phyloP scores from a whole-genome alignment of 2,797 vertebrate species.

The Sebastolobus alascanus region DNA sequence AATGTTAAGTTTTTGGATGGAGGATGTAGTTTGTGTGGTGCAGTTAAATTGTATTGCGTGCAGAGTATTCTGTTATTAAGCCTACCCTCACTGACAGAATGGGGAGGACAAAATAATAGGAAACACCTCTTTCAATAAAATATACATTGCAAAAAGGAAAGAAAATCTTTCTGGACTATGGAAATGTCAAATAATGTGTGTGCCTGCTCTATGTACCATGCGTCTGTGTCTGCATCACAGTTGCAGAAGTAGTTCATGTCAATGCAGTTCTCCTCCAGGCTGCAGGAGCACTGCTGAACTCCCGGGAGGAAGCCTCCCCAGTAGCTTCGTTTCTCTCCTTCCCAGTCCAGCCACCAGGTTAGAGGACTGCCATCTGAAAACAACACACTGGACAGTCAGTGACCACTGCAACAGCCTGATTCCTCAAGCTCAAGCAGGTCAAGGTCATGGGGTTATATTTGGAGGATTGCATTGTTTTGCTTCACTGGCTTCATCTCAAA shows the following conservation, averaged over 20 bases:
- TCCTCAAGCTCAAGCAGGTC: slow-evolving; percentile 16
- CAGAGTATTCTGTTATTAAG: not conserved
- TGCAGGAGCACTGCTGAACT: slow-evolving; percentile 95
- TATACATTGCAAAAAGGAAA: not conserved
- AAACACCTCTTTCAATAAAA: not conserved
- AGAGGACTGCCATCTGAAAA: slow-evolving; percentile 92
- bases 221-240: slow-evolving; percentile 92
- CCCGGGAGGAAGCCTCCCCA: slow-evolving; percentile 95
- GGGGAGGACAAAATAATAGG: too few species aligned
- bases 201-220: slow-evolving; percentile 85
- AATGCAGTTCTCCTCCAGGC: slow-evolving; percentile 94
- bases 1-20: not conserved
- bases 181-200: not conserved
- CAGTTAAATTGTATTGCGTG: not conserved
- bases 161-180: too few species aligned
- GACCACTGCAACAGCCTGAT: not conserved
- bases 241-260: slow-evolving; percentile 97
- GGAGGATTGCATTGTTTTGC: slow-evolving; percentile 1
- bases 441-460: slow-evolving; percentile 34
- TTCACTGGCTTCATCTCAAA: slow-evolving; percentile 12
- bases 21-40: not conserved
- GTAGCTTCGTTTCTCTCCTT: slow-evolving; percentile 91
- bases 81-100: not conserved
- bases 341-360: slow-evolving; percentile 95
- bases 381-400: slow-evolving; percentile 22